Conservation (phyloP, 2,888 invertebrate species). For the Mesorhabditis spiculigera region DNA sequence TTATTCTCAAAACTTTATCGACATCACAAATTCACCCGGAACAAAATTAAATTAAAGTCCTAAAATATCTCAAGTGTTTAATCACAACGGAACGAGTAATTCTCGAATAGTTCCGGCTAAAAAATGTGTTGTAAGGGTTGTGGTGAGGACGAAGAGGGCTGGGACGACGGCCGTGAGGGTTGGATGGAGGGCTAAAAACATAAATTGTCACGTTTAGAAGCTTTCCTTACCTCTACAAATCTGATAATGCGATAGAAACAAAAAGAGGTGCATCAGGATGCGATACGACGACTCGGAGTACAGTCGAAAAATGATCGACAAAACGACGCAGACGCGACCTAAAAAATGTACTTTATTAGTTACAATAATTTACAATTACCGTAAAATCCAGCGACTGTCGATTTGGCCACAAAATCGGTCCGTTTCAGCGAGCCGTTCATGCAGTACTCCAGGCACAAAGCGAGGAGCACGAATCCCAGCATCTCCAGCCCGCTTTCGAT, state of each 20-base stretch:
- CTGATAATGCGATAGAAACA: constrained; percentile 56
- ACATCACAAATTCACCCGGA: too few species aligned
- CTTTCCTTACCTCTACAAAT: constrained; percentile 35
- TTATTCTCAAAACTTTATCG: too few species aligned
- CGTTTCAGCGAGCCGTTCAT: constrained; percentile 6
- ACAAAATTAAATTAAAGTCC: too few species aligned
- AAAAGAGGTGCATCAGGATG: constrained; percentile 49
- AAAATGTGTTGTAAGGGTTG: too few species aligned
- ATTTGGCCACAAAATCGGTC: constrained; percentile 15
- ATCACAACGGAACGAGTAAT: too few species aligned
- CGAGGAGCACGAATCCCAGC: constrained; percentile 17
- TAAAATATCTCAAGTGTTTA: too few species aligned
- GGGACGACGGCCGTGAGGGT: too few species aligned
- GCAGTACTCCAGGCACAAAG: constrained; percentile 16
- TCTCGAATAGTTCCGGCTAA: too few species aligned
- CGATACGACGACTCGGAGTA: constrained; percentile 40
- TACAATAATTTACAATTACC: constrained; percentile 23
- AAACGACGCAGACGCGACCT: constrained; percentile 38
- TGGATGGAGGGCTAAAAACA: too few species aligned
- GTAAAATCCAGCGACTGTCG: constrained; percentile 43
- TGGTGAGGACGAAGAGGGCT: too few species aligned
- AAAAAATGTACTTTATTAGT: neutral
- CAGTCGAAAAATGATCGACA: constrained; percentile 50
- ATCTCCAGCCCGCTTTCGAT: constrained; percentile 22
- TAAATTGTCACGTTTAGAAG: neutral